A percentile compares a stretch with the other conserved stretches of the same genome.
These are phyloP conservation scores for Pterobdella sp. DNA, from an alignment of 2,888 invertebrate genomes.

Conservation along the genomic window DNA sequence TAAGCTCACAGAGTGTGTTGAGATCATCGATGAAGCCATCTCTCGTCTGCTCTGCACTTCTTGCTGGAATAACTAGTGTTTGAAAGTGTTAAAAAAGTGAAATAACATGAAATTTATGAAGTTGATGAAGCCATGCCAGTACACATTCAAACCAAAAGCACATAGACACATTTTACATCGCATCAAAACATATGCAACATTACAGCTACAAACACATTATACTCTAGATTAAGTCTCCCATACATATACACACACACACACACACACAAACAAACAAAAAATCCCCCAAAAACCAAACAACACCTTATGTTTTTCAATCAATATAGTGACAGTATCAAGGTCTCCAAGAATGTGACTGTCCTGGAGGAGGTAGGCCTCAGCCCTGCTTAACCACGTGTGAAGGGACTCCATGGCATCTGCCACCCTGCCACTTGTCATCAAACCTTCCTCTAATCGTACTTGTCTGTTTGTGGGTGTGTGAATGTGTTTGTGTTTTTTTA, in stretches of 20 bases:
- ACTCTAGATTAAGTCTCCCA: neutral
- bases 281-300: neutral
- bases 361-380: slow-evolving; percentile 46
- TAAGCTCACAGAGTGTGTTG: slow-evolving; percentile 43
- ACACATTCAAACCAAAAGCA: too few relatives aligned
- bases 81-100: too few relatives aligned
- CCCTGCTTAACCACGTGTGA: slow-evolving; percentile 49
- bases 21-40: slow-evolving; percentile 45
- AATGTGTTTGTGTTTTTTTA: neutral
- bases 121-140: too few relatives aligned
- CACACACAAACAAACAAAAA: too few relatives aligned
- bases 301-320: slow-evolving; percentile 51
- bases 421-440: slow-evolving; percentile 49
- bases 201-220: too few relatives aligned
- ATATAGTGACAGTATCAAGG: slow-evolving; percentile 49
- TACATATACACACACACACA: neutral
- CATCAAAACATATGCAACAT: too few relatives aligned
- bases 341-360: slow-evolving; percentile 50
- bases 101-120: too few relatives aligned
- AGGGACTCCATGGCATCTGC: slow-evolving; percentile 49
- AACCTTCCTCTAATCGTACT: slow-evolving; percentile 50
- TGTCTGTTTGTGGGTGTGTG: slow-evolving; percentile 42
- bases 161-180: too few relatives aligned
- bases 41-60: slow-evolving; percentile 42
- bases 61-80: slow-evolving; percentile 49